Base-by-base conservation (phyloP, 2,888 invertebrate genomes). In the Apeira syringaria region DNA sequence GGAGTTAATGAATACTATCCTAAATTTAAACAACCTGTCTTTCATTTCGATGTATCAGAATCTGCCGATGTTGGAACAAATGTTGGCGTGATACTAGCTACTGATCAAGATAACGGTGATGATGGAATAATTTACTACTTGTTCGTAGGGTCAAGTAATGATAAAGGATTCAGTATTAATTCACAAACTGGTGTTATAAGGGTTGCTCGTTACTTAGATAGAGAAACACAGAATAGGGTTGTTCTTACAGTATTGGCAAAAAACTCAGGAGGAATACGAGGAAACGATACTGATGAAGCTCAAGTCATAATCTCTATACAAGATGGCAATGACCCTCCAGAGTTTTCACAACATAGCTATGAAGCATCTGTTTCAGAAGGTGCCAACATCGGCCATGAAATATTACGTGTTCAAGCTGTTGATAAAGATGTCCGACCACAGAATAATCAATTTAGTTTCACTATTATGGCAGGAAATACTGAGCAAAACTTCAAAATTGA, bases 261-360 rank as follows among this genome's bases (percentile, higher is more conserved):
- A 84, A 99, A 99, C 73, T 94, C 94, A 33, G 98, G 98, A 7
- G 96, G 97, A 9, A 98, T 99, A 57, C 92, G 95, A 24, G 98
- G 98, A 2, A 98, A 98, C 72, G 98, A 98, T 67, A 98, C 98
- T 0, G 98, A 98, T 70, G 97, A 97, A 82, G 98, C 98, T 2
- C 97, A 97, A 81, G 96, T 99, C 0, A 96, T 97, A 31, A 95
- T 99, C 50, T 95, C 96, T 0, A 96, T 99, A 50, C 97, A 98
- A 84, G 98, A 98, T 76, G 98, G 98, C 10, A 98, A 98, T 72
- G 98, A 98, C 86, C 97, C 98, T 0, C 98, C 98, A 0, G 96
- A 97, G 74, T 99, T 99, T 74, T 80, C 94, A n/a, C 93, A 94
- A 63, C 91, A 91, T 32, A 73, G 92, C 10, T 98, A 98, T 73